Conservation (phyloP, 23 tunicate species). For the Botrylloides violaceus region DNA sequence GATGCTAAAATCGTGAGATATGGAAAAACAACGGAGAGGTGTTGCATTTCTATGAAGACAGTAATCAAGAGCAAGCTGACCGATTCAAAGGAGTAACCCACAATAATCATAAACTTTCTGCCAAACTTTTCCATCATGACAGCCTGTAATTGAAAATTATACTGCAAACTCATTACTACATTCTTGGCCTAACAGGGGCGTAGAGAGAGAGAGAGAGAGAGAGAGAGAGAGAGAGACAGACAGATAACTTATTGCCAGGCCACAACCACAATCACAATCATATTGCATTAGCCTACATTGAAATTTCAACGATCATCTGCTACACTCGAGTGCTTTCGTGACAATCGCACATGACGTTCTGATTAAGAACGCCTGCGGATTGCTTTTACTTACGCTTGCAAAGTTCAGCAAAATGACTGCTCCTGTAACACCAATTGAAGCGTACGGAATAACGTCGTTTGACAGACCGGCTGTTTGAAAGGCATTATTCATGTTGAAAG, state of each 20-base stretch:
- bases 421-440: not conserved
- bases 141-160: constrained; percentile 3
- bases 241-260: no score
- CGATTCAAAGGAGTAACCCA: constrained; percentile 16
- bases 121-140: constrained; percentile 20
- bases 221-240: no score
- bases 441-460: not conserved
- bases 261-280: no score
- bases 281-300: no score
- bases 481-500: constrained; percentile 30
- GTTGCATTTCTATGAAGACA: constrained; percentile 9
- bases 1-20: constrained; percentile 15
- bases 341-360: no score
- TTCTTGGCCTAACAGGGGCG: no score
- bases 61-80: constrained; percentile 14
- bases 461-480: constrained; percentile 22
- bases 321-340: no score
- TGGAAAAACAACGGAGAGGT: not conserved
- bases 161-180: no score
- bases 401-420: not conserved
- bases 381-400: not conserved
- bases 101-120: constrained; percentile 10
- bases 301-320: no score
- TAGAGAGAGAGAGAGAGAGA: no score
- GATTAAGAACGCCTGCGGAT: no score